Evolutionary conservation across 1,140 invertebrate genomes (phyloP), one percentile per base, ranked within the genome.

Genomic region (Galleria mellonella): DNA sequence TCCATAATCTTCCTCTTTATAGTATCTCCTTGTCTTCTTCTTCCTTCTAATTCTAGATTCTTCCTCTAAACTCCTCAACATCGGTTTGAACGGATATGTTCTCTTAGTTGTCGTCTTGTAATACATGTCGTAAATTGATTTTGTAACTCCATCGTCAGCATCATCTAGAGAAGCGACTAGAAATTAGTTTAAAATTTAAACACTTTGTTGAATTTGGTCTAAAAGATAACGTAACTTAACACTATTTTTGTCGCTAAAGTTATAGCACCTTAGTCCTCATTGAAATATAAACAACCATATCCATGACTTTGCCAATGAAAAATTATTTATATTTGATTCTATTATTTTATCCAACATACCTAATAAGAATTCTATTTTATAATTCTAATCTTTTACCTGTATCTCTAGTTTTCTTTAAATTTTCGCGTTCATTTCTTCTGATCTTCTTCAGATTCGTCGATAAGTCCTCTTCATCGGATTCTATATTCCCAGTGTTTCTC

Each of bases 111-210:
- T 63, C 1, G 31, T 55, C 52, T 64, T 72, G 46, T 82, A 82
- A 28, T 82, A 82, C 77, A 82, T 82, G 32, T 78, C 74, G 42
- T 76, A 78, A 6, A 82, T 78, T 0, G 77, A 82, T 43, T 71
- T 74, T 0, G 77, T 82, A 13, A 82, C 60, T 0, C 68, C 76
- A 14, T 76, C 76, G 11, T 76, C 72, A 1, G 49, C 40, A 9
- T 61, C 62, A 6, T 69, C 64, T 5, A 15, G 14, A 10, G 33
- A 43, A 9, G 31, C 15, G 4, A 64, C 61, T 61, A 39, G 2
- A 55, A 62, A 13, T 15, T n/a, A 12, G 0, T 32, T 27, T 29
- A 32, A 37, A 23, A 11, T 38, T 23, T 43, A 35, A 36, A 35
- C 2, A 38, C 27, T 23, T 3, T 6, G 6, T 6, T 3, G 17